Evolutionary conservation across 2,797 vertebrate species (phyloP).

Genomic region (Cottoperca gobio): DNA sequence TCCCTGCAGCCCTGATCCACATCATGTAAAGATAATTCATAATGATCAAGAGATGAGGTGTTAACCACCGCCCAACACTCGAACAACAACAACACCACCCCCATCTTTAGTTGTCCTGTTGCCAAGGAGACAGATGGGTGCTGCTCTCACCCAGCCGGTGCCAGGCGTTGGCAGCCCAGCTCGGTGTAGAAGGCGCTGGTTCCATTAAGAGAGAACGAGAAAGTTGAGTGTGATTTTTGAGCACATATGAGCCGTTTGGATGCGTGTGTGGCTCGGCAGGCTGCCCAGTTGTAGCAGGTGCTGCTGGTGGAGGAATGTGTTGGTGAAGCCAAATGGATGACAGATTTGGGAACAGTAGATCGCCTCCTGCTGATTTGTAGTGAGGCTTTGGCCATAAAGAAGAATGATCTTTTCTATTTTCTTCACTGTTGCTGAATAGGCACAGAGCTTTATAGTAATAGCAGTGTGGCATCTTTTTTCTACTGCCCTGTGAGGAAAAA

Average conservation of each 20-base stretch:
- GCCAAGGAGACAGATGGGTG: conserved; percentile 53
- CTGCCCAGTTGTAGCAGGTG: conserved; percentile 54
- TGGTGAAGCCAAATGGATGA: conserved; percentile 12
- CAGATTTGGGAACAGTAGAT: conserved; percentile 4
- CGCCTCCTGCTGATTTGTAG: conserved; percentile 17
- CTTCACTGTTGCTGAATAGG: not conserved
- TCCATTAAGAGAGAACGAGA: conserved; percentile 14
- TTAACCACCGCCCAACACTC: not conserved
- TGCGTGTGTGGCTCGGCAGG: conserved; percentile 7
- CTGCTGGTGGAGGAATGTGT: conserved; percentile 53
- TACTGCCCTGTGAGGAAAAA: not conserved
- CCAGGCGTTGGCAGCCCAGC: conserved; percentile 43
- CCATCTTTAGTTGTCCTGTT: conserved; percentile 36
- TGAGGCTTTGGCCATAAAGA: not conserved
- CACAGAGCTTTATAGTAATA: not conserved
- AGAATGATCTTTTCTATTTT: not conserved
- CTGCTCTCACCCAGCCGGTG: conserved; percentile 39
- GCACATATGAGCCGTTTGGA: too few species aligned
- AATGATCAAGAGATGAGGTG: conserved; percentile 49
- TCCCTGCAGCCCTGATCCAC: not conserved
- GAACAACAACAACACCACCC: conserved; percentile 11
- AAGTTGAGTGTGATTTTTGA: conserved; percentile 3
- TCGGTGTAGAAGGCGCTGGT: not conserved
- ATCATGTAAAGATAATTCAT: conserved; percentile 48
- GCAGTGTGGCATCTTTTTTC: not conserved